Evolutionary conservation across 2,888 invertebrate genomes (phyloP).

Genomic region (Diogma glabrata): DNA sequence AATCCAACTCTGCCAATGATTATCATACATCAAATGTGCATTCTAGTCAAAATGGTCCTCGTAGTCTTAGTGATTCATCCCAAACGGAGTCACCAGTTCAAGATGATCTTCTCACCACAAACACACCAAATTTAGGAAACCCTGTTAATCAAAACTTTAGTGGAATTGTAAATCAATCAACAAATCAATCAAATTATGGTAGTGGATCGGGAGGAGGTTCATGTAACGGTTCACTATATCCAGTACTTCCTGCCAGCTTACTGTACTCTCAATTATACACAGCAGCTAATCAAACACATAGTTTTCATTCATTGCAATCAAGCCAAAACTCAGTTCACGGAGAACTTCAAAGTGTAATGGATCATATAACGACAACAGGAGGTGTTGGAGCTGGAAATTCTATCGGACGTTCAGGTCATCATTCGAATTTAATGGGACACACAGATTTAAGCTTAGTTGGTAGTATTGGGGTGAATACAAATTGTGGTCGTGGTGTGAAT

Average conservation of each 20-base stretch:
- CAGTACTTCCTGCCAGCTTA: slow-evolving; percentile 68
- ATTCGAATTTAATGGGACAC: slow-evolving; percentile 40
- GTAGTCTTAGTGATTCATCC: slow-evolving; percentile 71
- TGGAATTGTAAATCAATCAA: slow-evolving; percentile 42
- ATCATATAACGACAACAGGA: slow-evolving; percentile 56
- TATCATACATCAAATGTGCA: slow-evolving; percentile 38
- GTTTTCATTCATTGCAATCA: slow-evolving; percentile 53
- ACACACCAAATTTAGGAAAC: slow-evolving; percentile 47
- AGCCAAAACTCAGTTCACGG: slow-evolving; percentile 48
- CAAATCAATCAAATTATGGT: not conserved
- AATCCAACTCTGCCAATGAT: slow-evolving; percentile 47
- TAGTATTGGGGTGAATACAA: slow-evolving; percentile 34
- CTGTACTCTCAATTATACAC: slow-evolving; percentile 76
- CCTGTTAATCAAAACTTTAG: slow-evolving; percentile 37
- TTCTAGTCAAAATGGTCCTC: slow-evolving; percentile 50
- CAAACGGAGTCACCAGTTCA: slow-evolving; percentile 75
- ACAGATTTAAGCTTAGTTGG: slow-evolving; percentile 34
- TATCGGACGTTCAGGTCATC: slow-evolving; percentile 30
- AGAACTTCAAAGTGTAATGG: slow-evolving; percentile 64
- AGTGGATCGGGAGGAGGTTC: not conserved
- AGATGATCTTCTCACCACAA: slow-evolving; percentile 58
- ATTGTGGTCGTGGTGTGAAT: slow-evolving; percentile 21
- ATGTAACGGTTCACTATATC: slow-evolving; percentile 64
- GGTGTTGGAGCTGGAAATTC: slow-evolving; percentile 39
- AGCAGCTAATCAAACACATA: slow-evolving; percentile 62